Evolutionary conservation across 2,797 vertebrate species (phyloP), one percentile per base, ranked within the genome.

Genomic region (Scolopax bukidnonensis): DNA sequence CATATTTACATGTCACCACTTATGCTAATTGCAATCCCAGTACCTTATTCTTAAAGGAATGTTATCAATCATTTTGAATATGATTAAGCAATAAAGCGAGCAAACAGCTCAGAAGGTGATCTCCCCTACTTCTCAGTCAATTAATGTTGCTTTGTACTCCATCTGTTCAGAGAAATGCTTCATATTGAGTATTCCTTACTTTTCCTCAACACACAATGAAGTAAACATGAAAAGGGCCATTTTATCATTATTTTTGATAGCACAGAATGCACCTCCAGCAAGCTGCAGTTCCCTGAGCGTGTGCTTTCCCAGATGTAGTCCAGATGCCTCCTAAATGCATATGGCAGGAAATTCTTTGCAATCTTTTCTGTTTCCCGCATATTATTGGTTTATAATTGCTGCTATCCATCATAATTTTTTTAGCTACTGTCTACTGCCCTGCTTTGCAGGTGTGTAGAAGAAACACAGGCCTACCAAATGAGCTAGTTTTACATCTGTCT

Each of bases 381-480:
- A 96, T 96, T 97, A 97, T 97, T 97, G 93, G 93, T 97, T 97
- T 97, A 97, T 97, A 97, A 97, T 97, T 97, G 95, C 96, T 94
- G 95, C 89, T 95, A 97, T 97, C 95, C 95, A 96, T 97, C 97
- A 97, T 96, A 90, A 78, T 95, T 97, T 96, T 97, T 97, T 95
- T 32, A 93, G 92, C 95, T 96, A 96, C 96, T 94, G 96, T 95
- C 92, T 96, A 76, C 70, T 84, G 87, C 94, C 81, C 91, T 95
- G 79, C 86, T 97, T 94, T 97, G 95, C 96, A 97, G 96, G 96
- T 97, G 96, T 95, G 95, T 92, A 79, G 94, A 95, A 95, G 89
- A 96, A 97, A 95, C 79, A 80, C 89, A 95, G 90, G 76, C 75
- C 77, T 82, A 87, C 64, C 80, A 94, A 71, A 60, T 14, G 53